phyloP scores from a whole-genome alignment of 2,113 vertebrate genomes.

The Passer domesticus region DNA sequence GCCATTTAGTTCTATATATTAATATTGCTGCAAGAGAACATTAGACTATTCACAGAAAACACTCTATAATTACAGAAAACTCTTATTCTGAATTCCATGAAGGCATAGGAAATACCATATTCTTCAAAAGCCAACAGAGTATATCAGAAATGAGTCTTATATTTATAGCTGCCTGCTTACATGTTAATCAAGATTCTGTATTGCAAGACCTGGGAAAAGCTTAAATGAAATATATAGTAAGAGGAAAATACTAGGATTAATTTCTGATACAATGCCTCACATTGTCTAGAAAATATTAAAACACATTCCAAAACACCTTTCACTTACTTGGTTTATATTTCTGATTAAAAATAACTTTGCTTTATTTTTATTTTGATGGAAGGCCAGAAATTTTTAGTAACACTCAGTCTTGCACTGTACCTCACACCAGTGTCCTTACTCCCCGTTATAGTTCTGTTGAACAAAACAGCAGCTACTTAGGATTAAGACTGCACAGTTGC shows the following conservation, averaged over 20 bases:
- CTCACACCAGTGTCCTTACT: background rate
- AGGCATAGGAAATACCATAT: background rate
- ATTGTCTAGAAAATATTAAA: background rate
- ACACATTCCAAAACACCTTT: background rate
- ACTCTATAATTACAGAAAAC: background rate
- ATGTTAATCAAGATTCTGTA: background rate
- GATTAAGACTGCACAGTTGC: background rate
- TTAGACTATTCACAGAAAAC: background rate
- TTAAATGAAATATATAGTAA: background rate
- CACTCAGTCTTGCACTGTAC: background rate
- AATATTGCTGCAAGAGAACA: background rate
- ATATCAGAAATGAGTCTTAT: background rate
- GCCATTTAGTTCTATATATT: background rate
- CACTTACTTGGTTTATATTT: background rate
- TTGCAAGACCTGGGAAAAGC: background rate
- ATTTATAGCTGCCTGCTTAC: background rate
- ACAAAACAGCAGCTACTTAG: background rate
- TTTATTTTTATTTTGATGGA: background rate
- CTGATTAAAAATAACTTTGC: background rate
- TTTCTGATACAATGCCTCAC: background rate
- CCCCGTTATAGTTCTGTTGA: background rate
- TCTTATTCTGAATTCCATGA: background rate
- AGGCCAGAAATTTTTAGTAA: background rate
- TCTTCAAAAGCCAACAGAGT: background rate
- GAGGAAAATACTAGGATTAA: background rate